phyloP scores from a whole-genome alignment of 2,888 invertebrate species.

The Xylota sylvarum region DNA sequence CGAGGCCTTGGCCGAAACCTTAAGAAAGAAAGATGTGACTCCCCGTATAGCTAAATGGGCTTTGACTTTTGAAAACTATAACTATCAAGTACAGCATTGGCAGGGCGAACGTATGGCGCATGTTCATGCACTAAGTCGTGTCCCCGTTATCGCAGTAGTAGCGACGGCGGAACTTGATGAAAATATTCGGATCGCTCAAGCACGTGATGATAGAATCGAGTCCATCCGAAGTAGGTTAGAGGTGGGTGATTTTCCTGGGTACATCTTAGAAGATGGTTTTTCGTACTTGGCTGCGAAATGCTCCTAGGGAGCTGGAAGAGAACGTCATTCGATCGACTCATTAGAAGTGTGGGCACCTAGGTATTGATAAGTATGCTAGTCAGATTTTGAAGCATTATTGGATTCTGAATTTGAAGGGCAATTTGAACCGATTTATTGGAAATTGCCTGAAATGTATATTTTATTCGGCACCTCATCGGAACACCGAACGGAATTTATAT shows the following conservation, averaged over 20 bases:
- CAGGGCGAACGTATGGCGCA: conserved; percentile 40
- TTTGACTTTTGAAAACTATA: conserved; percentile 33
- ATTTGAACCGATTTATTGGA: no score
- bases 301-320: no score
- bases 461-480: no score
- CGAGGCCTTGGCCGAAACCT: conserved; percentile 40
- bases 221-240: neutral
- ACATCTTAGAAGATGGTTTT: conserved; percentile 6
- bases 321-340: no score
- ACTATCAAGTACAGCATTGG: conserved; percentile 37
- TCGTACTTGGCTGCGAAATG: neutral
- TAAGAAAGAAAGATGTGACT: conserved; percentile 57
- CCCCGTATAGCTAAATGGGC: conserved; percentile 43
- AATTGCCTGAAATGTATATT: no score
- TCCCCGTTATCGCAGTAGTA: neutral
- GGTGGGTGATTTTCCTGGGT: neutral
- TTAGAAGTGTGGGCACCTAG: no score
- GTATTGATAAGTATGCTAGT: no score
- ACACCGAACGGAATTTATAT: no score
- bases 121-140: conserved; percentile 44
- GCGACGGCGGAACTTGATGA: neutral
- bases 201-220: conserved; percentile 4
- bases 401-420: no score
- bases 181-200: conserved; percentile 25
- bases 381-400: no score